These are phyloP conservation scores for Bubo scandiacus DNA, from an alignment of 2,113 vertebrate genomes.

Conservation along the genomic window DNA sequence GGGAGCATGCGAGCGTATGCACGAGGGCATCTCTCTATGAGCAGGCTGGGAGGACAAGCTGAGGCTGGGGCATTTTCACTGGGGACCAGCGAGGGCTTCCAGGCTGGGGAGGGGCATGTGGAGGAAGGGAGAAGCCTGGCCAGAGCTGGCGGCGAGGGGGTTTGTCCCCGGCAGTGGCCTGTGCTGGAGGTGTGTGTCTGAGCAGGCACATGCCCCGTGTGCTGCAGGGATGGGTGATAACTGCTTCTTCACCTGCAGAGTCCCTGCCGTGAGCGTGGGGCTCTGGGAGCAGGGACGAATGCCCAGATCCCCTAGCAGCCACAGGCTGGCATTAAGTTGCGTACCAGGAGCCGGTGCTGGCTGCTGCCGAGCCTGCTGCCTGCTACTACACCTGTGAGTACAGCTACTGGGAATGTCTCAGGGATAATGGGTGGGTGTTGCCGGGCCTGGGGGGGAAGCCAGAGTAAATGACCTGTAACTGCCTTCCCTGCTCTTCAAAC, in stretches of 20 bases:
- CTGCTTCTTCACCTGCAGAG: not conserved
- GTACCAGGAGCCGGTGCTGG: not conserved
- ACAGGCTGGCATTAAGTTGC: not conserved
- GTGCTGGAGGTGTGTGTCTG: not conserved
- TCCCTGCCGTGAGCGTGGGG: not conserved
- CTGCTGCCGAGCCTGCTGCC: not conserved
- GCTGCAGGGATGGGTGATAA: not conserved
- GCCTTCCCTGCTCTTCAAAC: not conserved
- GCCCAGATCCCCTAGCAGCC: not conserved
- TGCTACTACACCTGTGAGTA: rapidly evolving
- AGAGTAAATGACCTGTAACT: not conserved
- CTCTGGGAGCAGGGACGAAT: not conserved
- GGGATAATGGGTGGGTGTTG: not conserved
- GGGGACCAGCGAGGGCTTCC: not conserved
- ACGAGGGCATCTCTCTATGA: not conserved
- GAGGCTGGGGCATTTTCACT: not conserved
- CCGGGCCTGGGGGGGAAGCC: not conserved
- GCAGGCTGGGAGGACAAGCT: not conserved
- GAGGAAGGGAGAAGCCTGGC: not conserved
- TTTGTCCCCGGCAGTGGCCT: not conserved
- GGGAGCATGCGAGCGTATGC: rapidly evolving
- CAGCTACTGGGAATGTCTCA: not conserved
- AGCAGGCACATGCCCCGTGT: not conserved
- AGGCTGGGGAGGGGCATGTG: rapidly evolving
- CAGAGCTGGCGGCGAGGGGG: rapidly evolving